These are phyloP conservation scores for Anguilla obscura DNA, from an alignment of 2,797 vertebrate genomes.

Conservation along the genomic window DNA sequence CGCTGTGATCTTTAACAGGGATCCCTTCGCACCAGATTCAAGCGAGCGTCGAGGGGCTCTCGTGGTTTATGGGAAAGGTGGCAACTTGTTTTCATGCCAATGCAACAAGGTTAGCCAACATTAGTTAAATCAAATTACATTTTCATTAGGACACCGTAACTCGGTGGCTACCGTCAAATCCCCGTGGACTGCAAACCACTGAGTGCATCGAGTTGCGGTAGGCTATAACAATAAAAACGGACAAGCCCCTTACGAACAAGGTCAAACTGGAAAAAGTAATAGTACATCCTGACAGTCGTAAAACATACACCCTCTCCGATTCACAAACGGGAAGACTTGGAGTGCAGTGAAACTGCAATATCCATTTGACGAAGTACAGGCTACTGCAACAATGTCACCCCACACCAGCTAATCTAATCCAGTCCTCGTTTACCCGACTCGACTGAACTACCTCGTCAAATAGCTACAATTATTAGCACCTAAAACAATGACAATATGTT, in stretches of 20 bases:
- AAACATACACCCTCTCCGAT: slow-evolving; percentile 19
- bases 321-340: slow-evolving; percentile 13
- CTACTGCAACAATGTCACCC: slow-evolving; percentile 66
- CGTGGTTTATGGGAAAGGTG: background rate
- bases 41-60: background rate
- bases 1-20: slow-evolving; percentile 22
- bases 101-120: background rate
- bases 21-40: slow-evolving; percentile 6
- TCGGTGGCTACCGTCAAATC: background rate
- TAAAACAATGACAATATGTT: slow-evolving; percentile 11
- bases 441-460: slow-evolving; percentile 1
- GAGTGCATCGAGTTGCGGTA: slow-evolving; percentile 45
- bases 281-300: slow-evolving; percentile 19
- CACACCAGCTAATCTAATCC: slow-evolving; percentile 52
- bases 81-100: slow-evolving; percentile 10
- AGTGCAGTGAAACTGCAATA: slow-evolving; percentile 25
- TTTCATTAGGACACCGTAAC: background rate
- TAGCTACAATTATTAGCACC: background rate
- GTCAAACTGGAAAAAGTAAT: slow-evolving; percentile 56
- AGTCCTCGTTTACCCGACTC: slow-evolving; percentile 38
- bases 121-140: background rate
- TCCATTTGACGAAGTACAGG: slow-evolving; percentile 43
- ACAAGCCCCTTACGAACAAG: slow-evolving; percentile 69
- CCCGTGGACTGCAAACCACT: slow-evolving; percentile 53
- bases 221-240: slow-evolving; percentile 62